Base-by-base conservation (phyloP, 2,797 vertebrate genomes). In the Chanos chanos region DNA sequence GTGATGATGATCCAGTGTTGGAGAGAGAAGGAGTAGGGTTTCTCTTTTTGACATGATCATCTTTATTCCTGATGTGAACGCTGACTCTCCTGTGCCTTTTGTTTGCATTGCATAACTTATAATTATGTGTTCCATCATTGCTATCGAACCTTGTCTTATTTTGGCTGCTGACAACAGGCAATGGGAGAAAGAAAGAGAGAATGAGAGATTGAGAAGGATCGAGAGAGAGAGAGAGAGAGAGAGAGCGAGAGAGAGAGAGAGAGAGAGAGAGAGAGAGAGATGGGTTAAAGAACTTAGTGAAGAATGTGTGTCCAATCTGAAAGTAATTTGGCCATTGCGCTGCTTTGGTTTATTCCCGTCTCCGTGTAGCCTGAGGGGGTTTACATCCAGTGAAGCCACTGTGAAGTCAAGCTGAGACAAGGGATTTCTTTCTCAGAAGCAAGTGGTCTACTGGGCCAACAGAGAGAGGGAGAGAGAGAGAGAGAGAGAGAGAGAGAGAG, bases 271-370 rank as follows among this genome's bases (percentile, higher is more conserved):
- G 36, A 50, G 28, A 34, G n/a, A 49, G 50, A 72, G 81, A 75
- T 73, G 58, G 72, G 72, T 78, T 78, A 79, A 74, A 54, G 70
- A 54, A 65, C 70, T 79, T 72, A 73, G 74, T 63, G 64, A 52
- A 73, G 57, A 80, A 73, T 71, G 56, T 31, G 44, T 31, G 30
- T 48, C 58, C 63, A 57, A 69, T 71, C 64, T 69, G 62, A 69
- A 66, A 66, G 69, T 71, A 59, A 71, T 71, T 70, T 71, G 71
- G 65, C 9, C 48, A 34, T 50, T 61, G 74, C 55, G 45, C 58
- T 63, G 65, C 58, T 68, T 60, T 66, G 61, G 47, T 74, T 71
- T 66, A 59, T 62, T 61, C 58, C 61, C 45, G 43, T 66, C 33
- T 62, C 50, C 66, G 48, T 7, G 53, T 39, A 68, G 40, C 60